Conservation (phyloP, 1,140 invertebrate genomes). For the Dufourea novaeangliae region DNA sequence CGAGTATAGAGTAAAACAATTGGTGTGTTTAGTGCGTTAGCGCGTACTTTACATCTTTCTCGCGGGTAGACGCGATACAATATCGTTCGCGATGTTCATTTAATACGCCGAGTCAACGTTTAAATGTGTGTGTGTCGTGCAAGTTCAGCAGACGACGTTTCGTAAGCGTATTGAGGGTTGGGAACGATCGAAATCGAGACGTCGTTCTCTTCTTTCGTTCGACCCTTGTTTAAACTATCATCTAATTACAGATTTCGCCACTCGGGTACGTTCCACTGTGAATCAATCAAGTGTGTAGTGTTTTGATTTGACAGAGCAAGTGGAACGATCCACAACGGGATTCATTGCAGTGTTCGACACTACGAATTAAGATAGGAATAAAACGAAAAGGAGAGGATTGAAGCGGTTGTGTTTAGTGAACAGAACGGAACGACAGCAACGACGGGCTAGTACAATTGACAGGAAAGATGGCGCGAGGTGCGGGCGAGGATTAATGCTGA, state of each 20-base stretch:
- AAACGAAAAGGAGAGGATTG: conserved; percentile 24
- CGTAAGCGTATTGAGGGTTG: conserved; percentile 33
- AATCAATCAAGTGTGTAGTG: conserved; percentile 6
- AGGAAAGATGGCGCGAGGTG: conserved; percentile 75
- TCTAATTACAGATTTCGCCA: background rate
- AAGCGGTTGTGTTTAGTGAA: conserved; percentile 23
- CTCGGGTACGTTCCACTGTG: background rate
- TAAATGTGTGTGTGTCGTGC: conserved; percentile 1
- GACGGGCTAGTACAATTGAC: conserved; percentile 67
- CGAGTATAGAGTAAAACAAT: conserved; percentile 12
- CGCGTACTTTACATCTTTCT: conserved; percentile 5
- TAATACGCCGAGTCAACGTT: background rate
- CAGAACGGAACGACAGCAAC: conserved; percentile 44
- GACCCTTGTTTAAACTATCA: conserved; percentile 17
- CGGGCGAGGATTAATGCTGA: conserved; percentile 74
- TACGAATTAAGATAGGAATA: background rate
- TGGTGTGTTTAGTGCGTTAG: conserved; percentile 20
- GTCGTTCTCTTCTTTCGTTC: conserved; percentile 21
- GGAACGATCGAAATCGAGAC: conserved; percentile 27
- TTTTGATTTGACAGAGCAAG: conserved; percentile 25
- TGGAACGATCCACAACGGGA: background rate
- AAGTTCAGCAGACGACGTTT: conserved; percentile 43
- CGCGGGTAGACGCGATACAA: conserved; percentile 16
- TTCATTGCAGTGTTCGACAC: background rate
- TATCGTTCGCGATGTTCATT: conserved; percentile 34